These are phyloP conservation scores for Enteromius argenteus DNA, from an alignment of 2,797 vertebrate species.

Conservation along the genomic window DNA sequence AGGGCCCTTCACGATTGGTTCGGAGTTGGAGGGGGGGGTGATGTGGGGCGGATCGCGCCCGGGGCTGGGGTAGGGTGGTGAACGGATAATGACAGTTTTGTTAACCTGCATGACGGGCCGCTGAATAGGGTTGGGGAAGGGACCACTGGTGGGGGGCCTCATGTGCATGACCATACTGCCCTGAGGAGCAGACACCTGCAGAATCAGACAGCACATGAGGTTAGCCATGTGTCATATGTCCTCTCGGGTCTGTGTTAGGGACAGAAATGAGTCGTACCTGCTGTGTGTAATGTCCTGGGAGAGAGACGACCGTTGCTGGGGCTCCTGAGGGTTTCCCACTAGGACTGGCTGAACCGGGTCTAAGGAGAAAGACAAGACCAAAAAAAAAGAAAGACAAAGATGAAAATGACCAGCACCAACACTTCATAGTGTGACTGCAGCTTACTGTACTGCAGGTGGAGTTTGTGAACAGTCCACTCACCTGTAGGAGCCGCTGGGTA, in stretches of 20 bases:
- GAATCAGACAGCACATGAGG: neutral
- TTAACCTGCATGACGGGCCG: constrained; percentile 86
- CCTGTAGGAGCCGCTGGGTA: constrained; percentile 90
- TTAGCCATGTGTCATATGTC: neutral
- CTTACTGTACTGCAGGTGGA: neutral
- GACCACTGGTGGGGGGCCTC: constrained; percentile 80
- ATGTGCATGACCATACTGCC: constrained; percentile 88
- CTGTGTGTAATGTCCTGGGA: constrained; percentile 92
- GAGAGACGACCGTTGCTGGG: constrained; percentile 84
- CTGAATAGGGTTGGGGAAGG: constrained; percentile 85
- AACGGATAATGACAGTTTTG: constrained; percentile 82
- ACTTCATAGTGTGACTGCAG: neutral
- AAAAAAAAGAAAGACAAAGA: neutral
- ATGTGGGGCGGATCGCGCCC: constrained; percentile 77
- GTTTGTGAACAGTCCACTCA: constrained; percentile 63
- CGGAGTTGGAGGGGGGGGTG: constrained; percentile 76
- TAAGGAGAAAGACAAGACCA: constrained; percentile 58
- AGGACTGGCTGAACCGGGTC: constrained; percentile 96
- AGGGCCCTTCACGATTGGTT: constrained; percentile 76
- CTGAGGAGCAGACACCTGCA: constrained; percentile 77
- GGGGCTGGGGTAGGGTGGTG: constrained; percentile 79
- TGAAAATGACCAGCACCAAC: too few relatives aligned
- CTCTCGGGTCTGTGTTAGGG: neutral
- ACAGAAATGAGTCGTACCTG: constrained; percentile 80
- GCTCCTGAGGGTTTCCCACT: constrained; percentile 89